Evolutionary conservation across 2,797 vertebrate species (phyloP), one percentile per base, ranked within the genome.

Genomic region (Sebastes ruberrimus): DNA sequence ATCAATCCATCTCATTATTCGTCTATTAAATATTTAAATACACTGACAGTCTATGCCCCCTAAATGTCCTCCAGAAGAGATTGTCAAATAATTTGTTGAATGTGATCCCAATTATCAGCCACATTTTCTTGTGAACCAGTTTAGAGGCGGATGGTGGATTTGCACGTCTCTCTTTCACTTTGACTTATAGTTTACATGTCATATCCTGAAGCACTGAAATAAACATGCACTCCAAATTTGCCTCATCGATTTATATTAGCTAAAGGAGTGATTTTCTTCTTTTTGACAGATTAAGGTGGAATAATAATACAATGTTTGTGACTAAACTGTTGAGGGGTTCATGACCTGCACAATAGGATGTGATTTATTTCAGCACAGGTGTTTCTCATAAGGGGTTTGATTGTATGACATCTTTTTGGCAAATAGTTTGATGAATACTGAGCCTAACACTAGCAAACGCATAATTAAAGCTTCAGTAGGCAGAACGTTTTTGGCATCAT

Each of bases 21-120:
- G 2, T 32, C 64, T 42, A 32, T 80, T 80, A 80, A 61, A 73
- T 53, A 73, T 79, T 67, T 28, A 61, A 7, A 38, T 25, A 14
- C 56, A 2, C 42, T n/a, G 25, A 2, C 11, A 10, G 22, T 22
- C 11, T 42, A 3, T 32, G 28, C 3, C 71, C 64, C 8, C 32
- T 46, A 25, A 62, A 80, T 32, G 49, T 46, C 63, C 33, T 62
- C 23, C 10, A 55, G 14, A 30, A 22, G n/a, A 64, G 10, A 68
- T 16, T 30, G 30, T 42, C 7, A 23, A 35, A 22, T 22, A 0
- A 28, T 52, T 61, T 60, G 22, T 38, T 38, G 65, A 42, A 23
- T 10, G 20, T 38, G 46, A 38, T 62, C 42, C 65, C 9, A 69
- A 53, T 60, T 6, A 67, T 42, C 33, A 38, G 25, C 61, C 18